Conservation (phyloP, 2,797 vertebrate genomes). For the Hemibagrus guttatus region DNA sequence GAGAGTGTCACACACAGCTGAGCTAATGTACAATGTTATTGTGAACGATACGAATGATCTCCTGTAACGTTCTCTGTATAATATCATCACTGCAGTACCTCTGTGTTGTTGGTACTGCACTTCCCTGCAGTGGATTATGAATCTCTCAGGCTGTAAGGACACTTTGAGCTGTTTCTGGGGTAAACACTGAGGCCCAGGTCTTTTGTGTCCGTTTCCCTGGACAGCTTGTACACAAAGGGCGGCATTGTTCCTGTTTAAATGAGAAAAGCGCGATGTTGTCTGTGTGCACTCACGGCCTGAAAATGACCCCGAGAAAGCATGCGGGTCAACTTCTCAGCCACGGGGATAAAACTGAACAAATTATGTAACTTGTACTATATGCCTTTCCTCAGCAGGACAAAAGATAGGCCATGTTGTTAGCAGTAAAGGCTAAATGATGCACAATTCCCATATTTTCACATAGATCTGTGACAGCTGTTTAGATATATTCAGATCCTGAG, state of each 20-base stretch:
- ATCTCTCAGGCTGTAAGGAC: neutral
- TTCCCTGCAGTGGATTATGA: neutral
- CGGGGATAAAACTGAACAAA: neutral
- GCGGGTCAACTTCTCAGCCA: neutral
- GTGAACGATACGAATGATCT: no score
- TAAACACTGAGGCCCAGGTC: slow-evolving; percentile 17
- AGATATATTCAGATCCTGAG: neutral
- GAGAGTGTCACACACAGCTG: no score
- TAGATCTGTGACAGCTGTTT: neutral
- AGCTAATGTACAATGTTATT: no score
- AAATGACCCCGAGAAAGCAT: neutral
- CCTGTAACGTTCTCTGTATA: no score
- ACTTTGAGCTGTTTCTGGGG: neutral
- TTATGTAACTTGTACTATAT: neutral
- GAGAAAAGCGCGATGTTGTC: slow-evolving; percentile 67
- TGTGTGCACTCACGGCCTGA: slow-evolving; percentile 27
- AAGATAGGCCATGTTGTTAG: neutral
- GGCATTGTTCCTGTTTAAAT: slow-evolving; percentile 74
- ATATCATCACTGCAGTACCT: neutral
- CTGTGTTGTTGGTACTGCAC: no score
- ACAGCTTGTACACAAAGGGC: slow-evolving; percentile 75
- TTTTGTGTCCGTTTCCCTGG: slow-evolving; percentile 64
- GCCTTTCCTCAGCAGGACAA: neutral
- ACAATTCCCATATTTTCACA: neutral
- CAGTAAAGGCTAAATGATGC: neutral